Conservation (phyloP, 2,797 vertebrate genomes). For the Karalla daura region DNA sequence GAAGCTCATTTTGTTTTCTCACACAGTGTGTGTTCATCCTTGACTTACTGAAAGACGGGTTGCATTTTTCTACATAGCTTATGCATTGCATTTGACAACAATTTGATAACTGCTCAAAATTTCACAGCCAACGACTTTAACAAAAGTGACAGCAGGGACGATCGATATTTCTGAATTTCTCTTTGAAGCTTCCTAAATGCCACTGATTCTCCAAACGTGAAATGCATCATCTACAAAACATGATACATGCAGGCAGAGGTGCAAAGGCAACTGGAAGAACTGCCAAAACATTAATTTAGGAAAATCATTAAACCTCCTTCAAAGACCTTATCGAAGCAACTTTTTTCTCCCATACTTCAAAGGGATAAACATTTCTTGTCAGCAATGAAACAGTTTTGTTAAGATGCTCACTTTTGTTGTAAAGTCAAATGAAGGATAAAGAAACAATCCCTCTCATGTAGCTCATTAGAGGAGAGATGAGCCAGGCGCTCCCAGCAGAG, state of each 20-base stretch:
- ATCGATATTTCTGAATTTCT: slow-evolving; percentile 55
- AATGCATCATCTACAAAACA: slow-evolving; percentile 42
- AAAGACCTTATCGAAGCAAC: slow-evolving; percentile 59
- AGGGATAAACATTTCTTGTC: slow-evolving; percentile 57
- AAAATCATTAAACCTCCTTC: slow-evolving; percentile 67
- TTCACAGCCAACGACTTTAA: slow-evolving; percentile 34
- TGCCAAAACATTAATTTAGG: slow-evolving; percentile 70
- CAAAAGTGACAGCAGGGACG: slow-evolving; percentile 33
- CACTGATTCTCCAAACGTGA: slow-evolving; percentile 43
- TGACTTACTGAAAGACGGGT: background rate
- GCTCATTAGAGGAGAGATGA: slow-evolving; percentile 77
- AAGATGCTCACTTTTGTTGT: slow-evolving; percentile 62
- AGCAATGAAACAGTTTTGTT: slow-evolving; percentile 57
- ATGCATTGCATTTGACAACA: slow-evolving; percentile 10
- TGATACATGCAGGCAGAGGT: slow-evolving; percentile 25
- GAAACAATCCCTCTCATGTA: slow-evolving; percentile 60
- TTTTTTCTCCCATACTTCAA: slow-evolving; percentile 49
- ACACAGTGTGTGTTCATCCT: background rate
- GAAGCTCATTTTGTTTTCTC: slow-evolving; percentile 33
- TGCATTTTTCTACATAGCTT: background rate
- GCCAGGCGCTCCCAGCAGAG: slow-evolving; percentile 58
- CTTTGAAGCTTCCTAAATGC: slow-evolving; percentile 43
- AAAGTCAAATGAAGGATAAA: slow-evolving; percentile 83
- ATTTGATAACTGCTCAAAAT: slow-evolving; percentile 26
- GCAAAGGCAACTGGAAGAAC: slow-evolving; percentile 51